Conservation (phyloP, 2,888 invertebrate species). For the Trachelus tabidus region DNA sequence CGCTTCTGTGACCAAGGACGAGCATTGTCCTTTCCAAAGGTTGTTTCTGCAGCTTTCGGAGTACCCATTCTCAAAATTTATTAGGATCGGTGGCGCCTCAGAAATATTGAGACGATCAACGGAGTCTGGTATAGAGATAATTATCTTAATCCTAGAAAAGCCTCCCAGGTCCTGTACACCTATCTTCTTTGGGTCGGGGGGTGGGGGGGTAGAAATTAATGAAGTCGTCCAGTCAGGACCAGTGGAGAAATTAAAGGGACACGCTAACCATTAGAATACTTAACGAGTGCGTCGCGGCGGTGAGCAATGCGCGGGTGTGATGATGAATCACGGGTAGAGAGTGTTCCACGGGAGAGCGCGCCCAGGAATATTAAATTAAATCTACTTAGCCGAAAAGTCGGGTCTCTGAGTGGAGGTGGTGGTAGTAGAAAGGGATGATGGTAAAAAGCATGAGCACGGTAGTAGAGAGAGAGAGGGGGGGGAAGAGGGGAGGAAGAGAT, state of each 20-base stretch:
- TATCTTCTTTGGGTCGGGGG: not conserved
- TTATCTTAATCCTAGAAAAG: not conserved
- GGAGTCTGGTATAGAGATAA: not conserved
- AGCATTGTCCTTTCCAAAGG: too few species aligned
- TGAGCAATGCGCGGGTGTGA: conserved; percentile 62
- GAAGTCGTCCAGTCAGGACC: conserved; percentile 43
- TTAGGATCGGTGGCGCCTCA: too few species aligned
- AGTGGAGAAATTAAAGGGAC: conserved; percentile 49
- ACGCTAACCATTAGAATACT: conserved; percentile 61
- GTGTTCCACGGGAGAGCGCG: conserved; percentile 45
- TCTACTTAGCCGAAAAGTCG: conserved; percentile 44
- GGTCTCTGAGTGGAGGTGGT: conserved; percentile 13
- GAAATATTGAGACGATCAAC: too few species aligned
- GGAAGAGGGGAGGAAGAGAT: conserved; percentile 3
- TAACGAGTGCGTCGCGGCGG: conserved; percentile 61
- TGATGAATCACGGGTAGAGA: conserved; percentile 62
- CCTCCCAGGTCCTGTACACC: not conserved
- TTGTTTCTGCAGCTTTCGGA: too few species aligned
- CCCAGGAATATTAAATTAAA: conserved; percentile 60
- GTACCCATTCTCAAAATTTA: too few species aligned
- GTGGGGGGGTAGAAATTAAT: conserved; percentile 37
- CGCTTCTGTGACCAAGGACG: too few species aligned
- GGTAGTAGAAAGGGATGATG: conserved; percentile 18
- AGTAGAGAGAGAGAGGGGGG: not conserved
- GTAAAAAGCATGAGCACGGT: conserved; percentile 14